phyloP scores from a whole-genome alignment of 2,797 vertebrate genomes.

The Perdix hodgsoniae region DNA sequence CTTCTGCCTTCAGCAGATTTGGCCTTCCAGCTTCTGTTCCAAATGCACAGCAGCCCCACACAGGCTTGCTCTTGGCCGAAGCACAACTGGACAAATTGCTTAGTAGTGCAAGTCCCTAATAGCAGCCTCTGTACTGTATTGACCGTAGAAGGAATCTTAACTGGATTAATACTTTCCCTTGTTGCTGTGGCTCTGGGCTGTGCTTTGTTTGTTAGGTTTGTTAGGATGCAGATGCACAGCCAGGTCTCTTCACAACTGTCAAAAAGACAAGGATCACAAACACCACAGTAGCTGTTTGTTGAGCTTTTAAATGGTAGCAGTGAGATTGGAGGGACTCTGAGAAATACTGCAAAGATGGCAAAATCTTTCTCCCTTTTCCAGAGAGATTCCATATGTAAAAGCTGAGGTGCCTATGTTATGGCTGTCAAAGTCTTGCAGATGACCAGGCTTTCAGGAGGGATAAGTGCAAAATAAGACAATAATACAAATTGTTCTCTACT shows the following conservation, averaged over 20 bases:
- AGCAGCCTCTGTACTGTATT: rapidly evolving
- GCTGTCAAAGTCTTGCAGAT: neutral
- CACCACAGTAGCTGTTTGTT: neutral
- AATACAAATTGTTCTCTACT: neutral
- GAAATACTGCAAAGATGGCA: neutral
- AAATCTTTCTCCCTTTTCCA: neutral
- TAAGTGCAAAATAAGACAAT: neutral
- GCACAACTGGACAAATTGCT: neutral
- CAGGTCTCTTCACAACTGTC: neutral
- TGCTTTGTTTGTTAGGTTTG: neutral
- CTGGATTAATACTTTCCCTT: neutral
- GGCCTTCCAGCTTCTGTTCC: neutral
- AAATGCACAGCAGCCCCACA: rapidly evolving
- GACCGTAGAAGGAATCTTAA: neutral
- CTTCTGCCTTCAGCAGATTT: neutral
- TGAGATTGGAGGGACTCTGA: neutral
- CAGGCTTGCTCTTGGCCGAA: neutral
- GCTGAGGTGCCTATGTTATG: neutral
- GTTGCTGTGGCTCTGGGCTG: neutral
- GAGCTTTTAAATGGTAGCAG: neutral
- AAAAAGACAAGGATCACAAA: neutral
- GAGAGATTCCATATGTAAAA: neutral
- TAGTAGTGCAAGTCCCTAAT: rapidly evolving
- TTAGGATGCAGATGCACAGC: neutral
- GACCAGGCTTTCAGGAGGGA: neutral